Conservation (phyloP, 2,888 invertebrate genomes). For the Ctenicera cuprea region DNA sequence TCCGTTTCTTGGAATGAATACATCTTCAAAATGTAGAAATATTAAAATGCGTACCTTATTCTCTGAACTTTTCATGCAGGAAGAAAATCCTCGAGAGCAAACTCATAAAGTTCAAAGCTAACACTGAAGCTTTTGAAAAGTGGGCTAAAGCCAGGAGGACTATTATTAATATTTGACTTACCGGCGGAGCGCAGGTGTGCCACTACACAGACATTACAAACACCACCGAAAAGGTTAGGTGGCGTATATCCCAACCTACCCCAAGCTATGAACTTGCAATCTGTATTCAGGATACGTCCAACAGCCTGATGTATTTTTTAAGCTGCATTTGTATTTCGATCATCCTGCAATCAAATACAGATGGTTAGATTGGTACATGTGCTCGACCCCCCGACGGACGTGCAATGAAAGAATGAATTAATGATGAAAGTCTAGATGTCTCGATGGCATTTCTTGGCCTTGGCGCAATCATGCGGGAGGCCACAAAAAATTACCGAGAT, state of each 20-base stretch:
- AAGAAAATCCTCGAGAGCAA: constrained; percentile 10
- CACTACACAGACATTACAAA: constrained; percentile 49
- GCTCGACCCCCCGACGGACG: not conserved
- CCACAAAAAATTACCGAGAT: no score
- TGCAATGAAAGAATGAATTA: constrained; percentile 1
- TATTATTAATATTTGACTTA: constrained; percentile 56
- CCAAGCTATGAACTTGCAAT: constrained; percentile 4
- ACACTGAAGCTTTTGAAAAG: constrained; percentile 13
- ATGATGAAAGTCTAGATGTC: not conserved
- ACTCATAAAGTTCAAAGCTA: constrained; percentile 21
- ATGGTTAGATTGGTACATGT: not conserved
- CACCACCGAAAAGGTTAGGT: constrained; percentile 57
- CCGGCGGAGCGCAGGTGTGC: constrained; percentile 47
- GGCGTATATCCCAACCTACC: constrained; percentile 38
- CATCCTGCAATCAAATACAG: constrained; percentile 30
- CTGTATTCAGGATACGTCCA: constrained; percentile 12
- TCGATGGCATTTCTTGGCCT: not conserved
- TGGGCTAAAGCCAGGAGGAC: constrained; percentile 31
- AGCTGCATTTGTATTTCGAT: constrained; percentile 16
- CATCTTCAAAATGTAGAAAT: not conserved
- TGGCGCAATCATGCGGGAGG: no score
- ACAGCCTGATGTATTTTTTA: constrained; percentile 29
- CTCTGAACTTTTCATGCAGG: constrained; percentile 33
- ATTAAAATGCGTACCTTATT: constrained; percentile 11
- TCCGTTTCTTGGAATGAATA: not conserved